These are phyloP conservation scores for Panonychus citri DNA, from an alignment of 1,140 invertebrate genomes.

Conservation along the genomic window DNA sequence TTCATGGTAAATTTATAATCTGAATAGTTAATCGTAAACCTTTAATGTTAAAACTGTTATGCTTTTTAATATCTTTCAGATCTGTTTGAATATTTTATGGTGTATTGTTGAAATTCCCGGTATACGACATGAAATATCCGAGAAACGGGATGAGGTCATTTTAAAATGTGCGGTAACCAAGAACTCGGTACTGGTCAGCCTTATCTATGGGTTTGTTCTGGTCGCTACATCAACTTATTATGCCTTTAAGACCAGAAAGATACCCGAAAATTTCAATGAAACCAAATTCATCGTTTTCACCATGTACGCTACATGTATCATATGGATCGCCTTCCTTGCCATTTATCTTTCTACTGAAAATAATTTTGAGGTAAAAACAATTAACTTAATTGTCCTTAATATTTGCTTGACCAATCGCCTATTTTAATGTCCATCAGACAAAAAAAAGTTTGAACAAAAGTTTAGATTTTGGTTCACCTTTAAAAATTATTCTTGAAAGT, in stretches of 20 bases:
- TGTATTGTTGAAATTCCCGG: conserved; percentile 33
- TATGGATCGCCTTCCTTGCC: conserved; percentile 72
- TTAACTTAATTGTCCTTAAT: no score
- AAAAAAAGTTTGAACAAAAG: no score
- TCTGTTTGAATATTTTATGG: conserved; percentile 29
- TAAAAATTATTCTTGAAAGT: no score
- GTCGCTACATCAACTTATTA: conserved; percentile 50
- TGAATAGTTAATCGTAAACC: background rate
- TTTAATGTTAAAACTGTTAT: no score
- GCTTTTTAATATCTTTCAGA: conserved; percentile 14
- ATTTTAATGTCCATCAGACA: no score
- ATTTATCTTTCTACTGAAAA: conserved; percentile 41
- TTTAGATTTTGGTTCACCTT: no score
- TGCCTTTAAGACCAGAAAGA: conserved; percentile 67
- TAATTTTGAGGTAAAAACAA: conserved; percentile 7
- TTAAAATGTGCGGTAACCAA: conserved; percentile 35
- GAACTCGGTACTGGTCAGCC: conserved; percentile 34
- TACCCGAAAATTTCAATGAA: conserved; percentile 85
- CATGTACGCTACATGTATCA: conserved; percentile 85
- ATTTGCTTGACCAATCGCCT: no score
- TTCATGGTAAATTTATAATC: no score
- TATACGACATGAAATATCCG: conserved; percentile 27
- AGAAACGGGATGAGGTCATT: conserved; percentile 26
- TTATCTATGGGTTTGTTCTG: conserved; percentile 36
- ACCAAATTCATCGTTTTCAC: conserved; percentile 80